Base-by-base conservation (phyloP, 2,888 invertebrate species). In the Mongoloraphidia duomilia region DNA sequence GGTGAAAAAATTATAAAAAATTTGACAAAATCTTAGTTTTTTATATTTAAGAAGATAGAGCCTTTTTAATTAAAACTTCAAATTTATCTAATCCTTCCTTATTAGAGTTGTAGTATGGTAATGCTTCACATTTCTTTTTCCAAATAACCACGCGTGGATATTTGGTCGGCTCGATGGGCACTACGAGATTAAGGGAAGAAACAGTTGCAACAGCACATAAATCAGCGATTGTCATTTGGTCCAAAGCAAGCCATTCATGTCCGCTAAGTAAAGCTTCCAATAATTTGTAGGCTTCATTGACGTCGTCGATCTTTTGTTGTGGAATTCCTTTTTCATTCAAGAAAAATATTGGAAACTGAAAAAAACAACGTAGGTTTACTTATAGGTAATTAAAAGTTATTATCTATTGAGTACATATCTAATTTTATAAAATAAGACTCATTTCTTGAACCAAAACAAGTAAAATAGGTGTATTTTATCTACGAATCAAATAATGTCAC, bases 151-250 rank as follows among this genome's bases (percentile, higher is more conserved):
- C 40, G 47, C 61, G 61, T 0, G 62, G 61, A 55, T 58, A 61
- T 60, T 59, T 64, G 5, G 56, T 55, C 11, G 47, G 53, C 44
- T 68, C 62, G 9, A 68, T 49, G 13, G 66, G 62, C 2, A 63
- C 50, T 11, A 68, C 50, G 38, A 61, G 55, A n/a, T 58, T 54
- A 8, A 65, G 50, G 4, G 61, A 59, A 1, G 65, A 59, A 2
- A 67, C 54, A 0, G 63, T 61, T 9, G 70, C 59, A 9, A 68
- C 64, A 34, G 70, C 61, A 11, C 68, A 65, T 41, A 75, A 61
- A 57, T 77, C 78, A 9, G 76, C 77, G 45, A 77, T 63, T 6
- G 77, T 75, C 44, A 74, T 57, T 13, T 64, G 57, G 42, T 74
- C 65, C 1, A 71, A 72, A 26, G 75, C 74, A 43, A 75, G 60